Evolutionary conservation across 2,113 vertebrate genomes (phyloP).

Genomic region (Regulus satrapa): DNA sequence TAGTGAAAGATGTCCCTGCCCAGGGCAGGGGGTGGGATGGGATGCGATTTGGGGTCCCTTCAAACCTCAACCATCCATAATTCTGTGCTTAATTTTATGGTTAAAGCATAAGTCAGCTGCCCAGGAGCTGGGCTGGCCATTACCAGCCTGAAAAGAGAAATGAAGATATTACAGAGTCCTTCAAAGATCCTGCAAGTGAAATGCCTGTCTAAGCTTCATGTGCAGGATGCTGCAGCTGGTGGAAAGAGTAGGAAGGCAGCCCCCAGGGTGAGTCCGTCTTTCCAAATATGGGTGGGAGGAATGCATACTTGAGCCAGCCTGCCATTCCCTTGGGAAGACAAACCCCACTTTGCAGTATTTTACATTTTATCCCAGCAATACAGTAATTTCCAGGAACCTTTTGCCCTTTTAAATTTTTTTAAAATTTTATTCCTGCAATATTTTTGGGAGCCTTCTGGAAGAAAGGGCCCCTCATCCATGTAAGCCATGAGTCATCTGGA

Average conservation of each 20-base stretch:
- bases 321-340: background rate
- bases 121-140: background rate
- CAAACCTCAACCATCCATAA: background rate
- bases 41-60: background rate
- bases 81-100: background rate
- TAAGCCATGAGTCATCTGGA: background rate
- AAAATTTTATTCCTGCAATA: background rate
- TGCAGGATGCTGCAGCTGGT: background rate
- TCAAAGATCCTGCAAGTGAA: background rate
- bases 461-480: background rate
- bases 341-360: background rate
- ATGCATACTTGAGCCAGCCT: background rate
- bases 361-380: background rate
- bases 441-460: background rate
- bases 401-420: background rate
- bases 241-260: background rate
- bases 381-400: conserved; percentile 1
- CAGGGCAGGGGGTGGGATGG: rapidly evolving
- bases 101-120: background rate
- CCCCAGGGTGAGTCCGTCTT: background rate
- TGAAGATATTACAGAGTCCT: background rate
- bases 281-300: background rate
- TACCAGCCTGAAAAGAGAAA: background rate
- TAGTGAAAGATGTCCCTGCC: background rate
- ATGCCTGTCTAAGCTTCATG: background rate